A percentile compares a stretch with the other conserved stretches of the same genome.
Evolutionary conservation across 2,797 vertebrate genomes (phyloP).

Genomic region (Euphonia xanthogaster): DNA sequence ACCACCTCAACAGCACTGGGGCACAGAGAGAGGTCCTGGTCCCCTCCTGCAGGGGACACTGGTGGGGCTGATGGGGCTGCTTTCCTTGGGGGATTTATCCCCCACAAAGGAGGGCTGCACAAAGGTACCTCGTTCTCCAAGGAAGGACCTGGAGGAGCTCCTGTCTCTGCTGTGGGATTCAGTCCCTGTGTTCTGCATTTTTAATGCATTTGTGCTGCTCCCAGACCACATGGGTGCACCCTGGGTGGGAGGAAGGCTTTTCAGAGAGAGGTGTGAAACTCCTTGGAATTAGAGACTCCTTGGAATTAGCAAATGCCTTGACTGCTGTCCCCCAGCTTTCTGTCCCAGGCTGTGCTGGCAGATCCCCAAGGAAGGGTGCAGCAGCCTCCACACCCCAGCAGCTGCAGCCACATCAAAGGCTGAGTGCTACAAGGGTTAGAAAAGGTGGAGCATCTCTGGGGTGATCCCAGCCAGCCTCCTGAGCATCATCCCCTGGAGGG

Average conservation of each 20-base stretch:
- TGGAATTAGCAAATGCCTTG: not conserved
- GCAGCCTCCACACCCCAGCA: not conserved
- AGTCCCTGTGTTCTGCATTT: rapidly evolving
- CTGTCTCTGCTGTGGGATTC: not conserved
- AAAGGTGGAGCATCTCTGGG: not conserved
- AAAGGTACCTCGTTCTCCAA: not conserved
- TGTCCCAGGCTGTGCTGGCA: not conserved
- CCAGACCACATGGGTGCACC: rapidly evolving
- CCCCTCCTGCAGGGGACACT: not conserved
- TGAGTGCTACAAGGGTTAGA: not conserved
- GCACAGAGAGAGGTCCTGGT: not conserved
- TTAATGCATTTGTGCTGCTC: not conserved
- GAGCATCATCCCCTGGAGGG: not conserved
- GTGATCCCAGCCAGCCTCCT: not conserved
- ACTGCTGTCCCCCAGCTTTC: not conserved
- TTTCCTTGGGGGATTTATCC: not conserved
- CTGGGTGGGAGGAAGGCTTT: not conserved
- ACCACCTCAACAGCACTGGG: not conserved
- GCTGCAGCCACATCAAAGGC: not conserved
- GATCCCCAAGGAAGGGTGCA: not conserved
- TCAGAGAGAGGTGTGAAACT: not conserved
- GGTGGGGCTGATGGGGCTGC: rapidly evolving
- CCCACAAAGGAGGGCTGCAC: rapidly evolving
- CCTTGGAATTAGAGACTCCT: not conserved
- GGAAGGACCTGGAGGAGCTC: not conserved